Percentiles rank a stretch among this genome's conserved stretches.
Conservation (phyloP, 2,797 vertebrate species). For the Capromys pilorides region DNA sequence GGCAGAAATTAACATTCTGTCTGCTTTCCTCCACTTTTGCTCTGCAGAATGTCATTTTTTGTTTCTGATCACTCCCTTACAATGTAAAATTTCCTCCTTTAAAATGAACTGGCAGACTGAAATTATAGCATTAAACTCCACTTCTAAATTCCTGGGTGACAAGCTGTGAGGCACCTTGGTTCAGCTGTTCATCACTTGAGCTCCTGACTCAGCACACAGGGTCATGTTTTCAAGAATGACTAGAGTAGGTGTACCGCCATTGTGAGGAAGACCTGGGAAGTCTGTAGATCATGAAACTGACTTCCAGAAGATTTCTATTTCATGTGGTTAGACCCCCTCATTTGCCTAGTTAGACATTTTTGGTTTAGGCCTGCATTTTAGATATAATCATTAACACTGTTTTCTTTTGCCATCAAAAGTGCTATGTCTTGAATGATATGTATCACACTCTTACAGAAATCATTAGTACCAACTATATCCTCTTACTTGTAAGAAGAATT, state of each 20-base stretch:
- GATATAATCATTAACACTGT: neutral
- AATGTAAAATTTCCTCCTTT: neutral
- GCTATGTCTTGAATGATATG: neutral
- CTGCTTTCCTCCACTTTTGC: neutral
- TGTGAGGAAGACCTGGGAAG: neutral
- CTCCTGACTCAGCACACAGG: neutral
- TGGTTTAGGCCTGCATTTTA: neutral
- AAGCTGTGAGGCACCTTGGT: neutral
- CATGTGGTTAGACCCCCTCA: neutral
- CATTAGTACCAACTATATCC: neutral
- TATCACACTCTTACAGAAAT: neutral
- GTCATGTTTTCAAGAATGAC: neutral
- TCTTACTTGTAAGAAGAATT: neutral
- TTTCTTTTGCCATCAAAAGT: neutral
- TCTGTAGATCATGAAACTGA: neutral
- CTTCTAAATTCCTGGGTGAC: neutral
- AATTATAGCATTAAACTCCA: neutral
- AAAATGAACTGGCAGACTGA: neutral
- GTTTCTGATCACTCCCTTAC: neutral
- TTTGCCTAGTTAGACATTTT: neutral
- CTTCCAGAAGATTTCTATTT: neutral
- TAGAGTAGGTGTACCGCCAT: neutral
- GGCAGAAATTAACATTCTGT: neutral
- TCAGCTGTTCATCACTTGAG: neutral
- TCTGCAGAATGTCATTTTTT: neutral